A percentile compares a stretch with the other conserved stretches of the same genome.
phyloP scores from a whole-genome alignment of 2,113 vertebrate species.

The Melanerpes formicivorus region DNA sequence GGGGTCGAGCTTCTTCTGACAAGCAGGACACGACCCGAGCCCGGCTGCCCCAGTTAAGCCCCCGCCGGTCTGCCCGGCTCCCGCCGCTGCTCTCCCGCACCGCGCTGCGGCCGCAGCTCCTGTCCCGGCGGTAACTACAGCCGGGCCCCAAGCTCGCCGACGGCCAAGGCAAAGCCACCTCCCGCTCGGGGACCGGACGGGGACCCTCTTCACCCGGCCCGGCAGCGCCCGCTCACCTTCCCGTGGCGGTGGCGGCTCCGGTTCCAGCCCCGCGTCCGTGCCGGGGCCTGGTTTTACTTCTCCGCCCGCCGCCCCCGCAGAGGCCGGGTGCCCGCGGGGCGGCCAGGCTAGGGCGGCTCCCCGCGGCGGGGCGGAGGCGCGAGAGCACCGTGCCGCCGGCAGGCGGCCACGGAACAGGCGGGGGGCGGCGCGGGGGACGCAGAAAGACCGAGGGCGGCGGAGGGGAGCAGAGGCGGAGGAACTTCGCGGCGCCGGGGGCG shows the following conservation, averaged over 20 bases:
- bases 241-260: neutral
- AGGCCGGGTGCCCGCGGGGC: slow-evolving; percentile 2
- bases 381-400: neutral
- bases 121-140: fast-evolving
- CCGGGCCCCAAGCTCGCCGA: neutral
- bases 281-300: neutral
- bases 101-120: neutral
- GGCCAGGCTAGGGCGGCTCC: neutral
- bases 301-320: slow-evolving; percentile 2
- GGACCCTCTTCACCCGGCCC: neutral
- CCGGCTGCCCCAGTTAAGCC: fast-evolving
- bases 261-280: neutral
- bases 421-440: too few relatives aligned
- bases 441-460: neutral
- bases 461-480: neutral
- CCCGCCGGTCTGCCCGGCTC: neutral
- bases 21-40: neutral
- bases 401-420: neutral
- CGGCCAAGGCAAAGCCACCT: neutral
- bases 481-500: neutral
- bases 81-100: neutral
- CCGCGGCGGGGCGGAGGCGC: neutral
- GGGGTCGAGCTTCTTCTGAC: fast-evolving
- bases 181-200: too few relatives aligned
- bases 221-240: neutral